These are phyloP conservation scores for Dendrolimus pini DNA, from an alignment of 2,888 invertebrate genomes.

Conservation along the genomic window DNA sequence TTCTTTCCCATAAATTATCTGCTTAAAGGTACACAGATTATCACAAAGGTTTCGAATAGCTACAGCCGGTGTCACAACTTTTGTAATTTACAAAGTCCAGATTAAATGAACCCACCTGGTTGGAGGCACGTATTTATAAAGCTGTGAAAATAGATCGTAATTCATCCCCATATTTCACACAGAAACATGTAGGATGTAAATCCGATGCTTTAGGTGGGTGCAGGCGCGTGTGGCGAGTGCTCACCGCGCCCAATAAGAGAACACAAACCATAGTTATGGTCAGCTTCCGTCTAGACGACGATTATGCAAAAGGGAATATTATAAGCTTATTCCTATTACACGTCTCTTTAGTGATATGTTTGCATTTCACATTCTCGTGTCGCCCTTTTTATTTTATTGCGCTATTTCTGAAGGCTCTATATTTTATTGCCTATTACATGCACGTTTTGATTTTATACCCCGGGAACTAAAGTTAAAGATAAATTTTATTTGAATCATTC, in stretches of 20 bases:
- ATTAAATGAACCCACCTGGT: conserved; percentile 36
- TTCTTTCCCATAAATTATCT: neutral
- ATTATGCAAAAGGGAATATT: conserved; percentile 62
- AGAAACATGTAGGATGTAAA: conserved; percentile 46
- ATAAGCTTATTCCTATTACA: conserved; percentile 52
- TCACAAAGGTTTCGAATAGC: neutral
- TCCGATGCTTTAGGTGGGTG: conserved; percentile 20
- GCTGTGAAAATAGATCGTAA: conserved; percentile 45
- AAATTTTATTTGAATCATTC: too few relatives aligned
- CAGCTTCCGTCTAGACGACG: conserved; percentile 70
- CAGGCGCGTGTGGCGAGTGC: conserved; percentile 15
- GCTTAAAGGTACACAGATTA: neutral
- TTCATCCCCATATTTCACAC: conserved; percentile 40
- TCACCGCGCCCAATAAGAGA: conserved; percentile 34
- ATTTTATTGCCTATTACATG: too few relatives aligned
- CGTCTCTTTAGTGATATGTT: conserved; percentile 50
- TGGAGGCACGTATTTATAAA: conserved; percentile 28
- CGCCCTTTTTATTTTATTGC: conserved; percentile 44
- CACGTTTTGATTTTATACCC: too few relatives aligned
- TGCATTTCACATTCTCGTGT: conserved; percentile 41
- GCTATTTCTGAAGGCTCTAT: neutral
- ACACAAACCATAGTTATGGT: conserved; percentile 33
- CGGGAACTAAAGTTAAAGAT: too few relatives aligned
- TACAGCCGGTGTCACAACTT: conserved; percentile 5
- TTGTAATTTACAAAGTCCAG: conserved; percentile 19